phyloP scores from a whole-genome alignment of 2,888 invertebrate genomes.

The Lacanobia oleracea region DNA sequence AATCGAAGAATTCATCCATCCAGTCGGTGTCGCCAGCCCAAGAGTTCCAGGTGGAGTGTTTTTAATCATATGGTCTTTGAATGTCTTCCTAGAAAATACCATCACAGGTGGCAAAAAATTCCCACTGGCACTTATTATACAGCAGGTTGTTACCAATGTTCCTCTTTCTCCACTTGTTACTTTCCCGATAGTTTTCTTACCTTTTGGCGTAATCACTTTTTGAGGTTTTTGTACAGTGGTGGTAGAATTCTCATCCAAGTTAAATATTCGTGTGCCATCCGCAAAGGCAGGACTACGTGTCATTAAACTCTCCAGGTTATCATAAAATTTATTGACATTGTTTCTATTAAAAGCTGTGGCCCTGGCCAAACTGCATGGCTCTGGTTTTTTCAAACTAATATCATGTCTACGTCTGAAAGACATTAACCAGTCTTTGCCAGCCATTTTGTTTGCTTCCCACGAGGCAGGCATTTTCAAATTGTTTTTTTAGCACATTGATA shows the following conservation, averaged over 20 bases:
- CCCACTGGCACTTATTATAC: constrained; percentile 69
- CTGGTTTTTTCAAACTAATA: background rate
- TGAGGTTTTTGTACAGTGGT: constrained; percentile 34
- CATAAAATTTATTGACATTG: constrained; percentile 13
- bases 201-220: constrained; percentile 20
- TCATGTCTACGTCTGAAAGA: constrained; percentile 1
- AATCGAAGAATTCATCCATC: constrained; percentile 22
- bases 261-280: constrained; percentile 16
- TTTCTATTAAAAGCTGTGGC: constrained; percentile 12
- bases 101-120: constrained; percentile 70
- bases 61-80: constrained; percentile 56
- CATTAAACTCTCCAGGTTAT: constrained; percentile 1
- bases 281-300: background rate
- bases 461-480: constrained; percentile 17
- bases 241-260: constrained; percentile 23
- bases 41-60: constrained; percentile 27
- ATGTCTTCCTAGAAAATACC: constrained; percentile 73
- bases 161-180: constrained; percentile 74
- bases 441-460: background rate
- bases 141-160: constrained; percentile 69
- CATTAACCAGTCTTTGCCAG: background rate
- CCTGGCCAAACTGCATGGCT: constrained; percentile 2
- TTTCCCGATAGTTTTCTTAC: constrained; percentile 51
- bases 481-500: constrained; percentile 14
- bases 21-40: constrained; percentile 2